Conservation (phyloP, 2,113 vertebrate genomes). For the Grallaria varia region DNA sequence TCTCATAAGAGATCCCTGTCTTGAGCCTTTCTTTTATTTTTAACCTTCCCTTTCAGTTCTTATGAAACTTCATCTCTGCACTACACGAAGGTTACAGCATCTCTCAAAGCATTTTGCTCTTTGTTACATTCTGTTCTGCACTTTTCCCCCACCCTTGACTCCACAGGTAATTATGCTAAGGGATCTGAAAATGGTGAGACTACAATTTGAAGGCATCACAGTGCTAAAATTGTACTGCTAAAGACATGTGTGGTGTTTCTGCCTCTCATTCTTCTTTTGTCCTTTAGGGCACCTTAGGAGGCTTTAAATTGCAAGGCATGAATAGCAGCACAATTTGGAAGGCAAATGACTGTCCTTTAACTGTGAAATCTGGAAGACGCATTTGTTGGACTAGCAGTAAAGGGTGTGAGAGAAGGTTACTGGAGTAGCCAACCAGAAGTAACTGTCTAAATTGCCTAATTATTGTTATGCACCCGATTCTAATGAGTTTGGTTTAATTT, state of each 20-base stretch:
- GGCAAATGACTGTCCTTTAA: slow-evolving; percentile 24
- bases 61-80: not conserved
- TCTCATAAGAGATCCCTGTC: not conserved
- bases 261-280: not conserved
- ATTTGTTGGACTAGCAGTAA: not conserved
- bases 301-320: not conserved
- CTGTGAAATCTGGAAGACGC: not conserved
- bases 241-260: slow-evolving; percentile 1
- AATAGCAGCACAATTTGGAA: not conserved
- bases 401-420: not conserved
- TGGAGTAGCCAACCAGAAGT: not conserved
- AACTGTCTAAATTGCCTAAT: not conserved
- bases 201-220: not conserved
- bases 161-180: not conserved
- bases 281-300: slow-evolving; percentile 12
- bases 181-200: not conserved
- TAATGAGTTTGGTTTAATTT: not conserved
- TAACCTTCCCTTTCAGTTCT: not conserved
- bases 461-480: not conserved
- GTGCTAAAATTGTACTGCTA: not conserved
- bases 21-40: not conserved
- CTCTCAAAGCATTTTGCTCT: not conserved
- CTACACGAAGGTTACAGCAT: accelerated
- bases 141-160: not conserved
- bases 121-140: not conserved